Percentiles rank a stretch among this genome's conserved stretches.
These are phyloP conservation scores for Rousettus madagascariensis DNA, from an alignment of 2,797 vertebrate genomes.

Conservation along the genomic window DNA sequence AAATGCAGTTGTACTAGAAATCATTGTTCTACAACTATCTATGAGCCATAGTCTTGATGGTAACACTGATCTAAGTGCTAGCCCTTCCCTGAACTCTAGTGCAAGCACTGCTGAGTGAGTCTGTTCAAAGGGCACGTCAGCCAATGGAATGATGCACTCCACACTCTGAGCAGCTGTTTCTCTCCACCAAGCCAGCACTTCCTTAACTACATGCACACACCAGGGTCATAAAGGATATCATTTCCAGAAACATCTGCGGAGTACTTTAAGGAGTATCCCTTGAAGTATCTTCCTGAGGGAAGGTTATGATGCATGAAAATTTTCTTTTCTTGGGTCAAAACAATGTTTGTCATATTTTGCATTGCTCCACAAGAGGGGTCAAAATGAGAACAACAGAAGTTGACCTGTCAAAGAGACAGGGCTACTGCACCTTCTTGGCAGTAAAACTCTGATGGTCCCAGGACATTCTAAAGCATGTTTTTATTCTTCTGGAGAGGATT, in stretches of 20 bases:
- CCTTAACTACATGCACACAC: background rate
- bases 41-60: background rate
- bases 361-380: background rate
- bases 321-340: background rate
- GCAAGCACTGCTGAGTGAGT: accelerated
- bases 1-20: background rate
- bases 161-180: accelerated
- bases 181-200: background rate
- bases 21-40: background rate
- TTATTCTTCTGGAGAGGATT: background rate
- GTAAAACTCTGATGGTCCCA: background rate
- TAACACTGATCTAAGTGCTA: accelerated
- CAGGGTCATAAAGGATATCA: background rate
- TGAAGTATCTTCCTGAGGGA: background rate
- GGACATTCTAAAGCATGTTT: background rate
- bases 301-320: background rate
- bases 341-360: background rate
- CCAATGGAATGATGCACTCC: too few relatives aligned
- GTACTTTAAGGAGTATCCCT: background rate
- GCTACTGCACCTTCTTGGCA: too few relatives aligned
- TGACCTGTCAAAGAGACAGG: background rate
- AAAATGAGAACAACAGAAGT: background rate
- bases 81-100: background rate
- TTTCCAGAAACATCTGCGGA: background rate
- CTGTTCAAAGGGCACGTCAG: background rate